phyloP scores from a whole-genome alignment of 1,140 invertebrate species.

The Solenopsis invicta region DNA sequence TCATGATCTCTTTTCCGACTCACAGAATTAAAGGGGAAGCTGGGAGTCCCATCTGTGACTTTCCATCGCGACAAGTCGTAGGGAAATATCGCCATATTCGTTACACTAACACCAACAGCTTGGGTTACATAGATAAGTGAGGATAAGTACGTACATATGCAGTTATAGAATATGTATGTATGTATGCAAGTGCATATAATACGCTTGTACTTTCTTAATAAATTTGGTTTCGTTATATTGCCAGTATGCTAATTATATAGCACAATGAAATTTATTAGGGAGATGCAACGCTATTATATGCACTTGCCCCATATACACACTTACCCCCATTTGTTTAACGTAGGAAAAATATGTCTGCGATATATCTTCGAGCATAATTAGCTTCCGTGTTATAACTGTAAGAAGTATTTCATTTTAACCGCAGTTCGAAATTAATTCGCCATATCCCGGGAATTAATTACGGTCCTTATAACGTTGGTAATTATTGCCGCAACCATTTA shows the following conservation, averaged over 20 bases:
- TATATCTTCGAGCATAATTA: constrained; percentile 58
- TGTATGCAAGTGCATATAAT: background rate
- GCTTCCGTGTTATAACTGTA: constrained; percentile 55
- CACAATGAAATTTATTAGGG: constrained; percentile 44
- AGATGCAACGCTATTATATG: constrained; percentile 43
- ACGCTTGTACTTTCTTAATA: background rate
- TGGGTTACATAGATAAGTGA: constrained; percentile 15
- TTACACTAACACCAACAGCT: background rate
- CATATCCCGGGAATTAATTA: constrained; percentile 55
- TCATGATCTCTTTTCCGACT: constrained; percentile 36
- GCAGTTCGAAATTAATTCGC: constrained; percentile 62
- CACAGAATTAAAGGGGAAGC: constrained; percentile 48
- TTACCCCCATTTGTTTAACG: constrained; percentile 41
- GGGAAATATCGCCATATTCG: constrained; percentile 36
- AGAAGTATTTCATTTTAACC: constrained; percentile 66
- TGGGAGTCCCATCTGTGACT: constrained; percentile 59
- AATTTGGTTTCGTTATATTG: constrained; percentile 36
- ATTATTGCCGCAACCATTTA: constrained; percentile 52
- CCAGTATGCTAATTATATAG: constrained; percentile 25
- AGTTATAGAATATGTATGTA: background rate
- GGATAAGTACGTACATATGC: background rate
- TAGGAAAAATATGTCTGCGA: constrained; percentile 56
- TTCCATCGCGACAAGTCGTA: constrained; percentile 35
- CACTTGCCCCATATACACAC: constrained; percentile 55
- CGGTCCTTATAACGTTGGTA: constrained; percentile 52